Evolutionary conservation across 2,888 invertebrate species (phyloP), one percentile per base, ranked within the genome.

Genomic region (Hyppa rectilinea): DNA sequence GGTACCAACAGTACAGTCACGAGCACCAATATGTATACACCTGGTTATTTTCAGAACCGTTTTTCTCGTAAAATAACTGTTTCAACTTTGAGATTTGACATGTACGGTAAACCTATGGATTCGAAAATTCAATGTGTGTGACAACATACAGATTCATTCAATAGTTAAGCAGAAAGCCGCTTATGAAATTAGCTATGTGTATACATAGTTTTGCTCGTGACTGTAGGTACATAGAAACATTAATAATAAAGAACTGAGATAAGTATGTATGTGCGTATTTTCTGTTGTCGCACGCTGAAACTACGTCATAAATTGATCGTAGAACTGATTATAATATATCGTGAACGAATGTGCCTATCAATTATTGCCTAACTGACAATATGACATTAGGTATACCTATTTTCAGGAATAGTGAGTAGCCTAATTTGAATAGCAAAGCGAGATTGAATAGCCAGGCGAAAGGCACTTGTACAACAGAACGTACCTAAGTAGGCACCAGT

Each of bases 261-360:
- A 65, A 80, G 55, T 52, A 50, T 49, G 55, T 52, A 50, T 49
- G 58, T 63, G 53, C 74, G 66, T 59, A 67, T 64, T 29, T 47
- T 50, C 47, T 43, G 60, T 26, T 45, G 58, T 73, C 73, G 45
- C 74, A 43, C 26, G 29, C 23, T 58, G 43, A 40, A 67, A 52
- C 26, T 71, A 68, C 81, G 71, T 77, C 67, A 71, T 55, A 55
- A 66, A 78, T 63, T 67, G 63, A 77, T 79, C 67, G 60, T 60
- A 56, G 50, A 58, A 79, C 66, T 74, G 66, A 67, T 73, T 77
- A 40, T 70, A 50, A 62, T 47, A 55, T 43, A 50, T 60, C 40
- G 38, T 43, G 45, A 63, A 60, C 40, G 20, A 45, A 64, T 56
- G 38, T 63, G 60, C 12, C 17, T 55, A 79, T 40, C 49, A 36